phyloP scores from a whole-genome alignment of 2,113 vertebrate species.

The Cololabis saira region DNA sequence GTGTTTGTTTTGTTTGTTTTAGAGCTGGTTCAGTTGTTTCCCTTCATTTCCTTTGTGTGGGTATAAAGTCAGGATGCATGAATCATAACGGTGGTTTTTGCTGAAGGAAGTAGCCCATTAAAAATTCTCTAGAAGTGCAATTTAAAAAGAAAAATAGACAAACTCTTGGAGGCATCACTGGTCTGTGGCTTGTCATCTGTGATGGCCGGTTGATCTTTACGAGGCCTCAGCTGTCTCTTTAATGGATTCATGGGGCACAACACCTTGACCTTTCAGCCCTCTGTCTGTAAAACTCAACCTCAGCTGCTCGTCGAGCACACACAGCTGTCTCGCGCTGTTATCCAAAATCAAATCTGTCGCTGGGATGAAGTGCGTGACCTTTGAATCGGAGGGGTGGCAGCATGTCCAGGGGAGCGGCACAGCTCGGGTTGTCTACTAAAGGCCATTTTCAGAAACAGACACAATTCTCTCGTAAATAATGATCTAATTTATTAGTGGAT shows the following conservation, averaged over 20 bases:
- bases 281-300: conserved; percentile 30
- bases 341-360: conserved; percentile 11
- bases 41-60: too few species aligned
- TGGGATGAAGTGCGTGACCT: conserved; percentile 35
- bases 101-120: neutral
- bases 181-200: neutral
- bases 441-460: conserved; percentile 5
- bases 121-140: neutral
- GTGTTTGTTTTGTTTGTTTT: too few species aligned
- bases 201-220: conserved; percentile 23
- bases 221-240: conserved; percentile 24
- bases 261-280: conserved; percentile 27
- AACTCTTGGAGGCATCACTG: conserved; percentile 1
- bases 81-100: too few species aligned
- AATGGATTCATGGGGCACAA: neutral
- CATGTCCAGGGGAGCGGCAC: conserved; percentile 1
- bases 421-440: neutral
- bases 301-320: conserved; percentile 22
- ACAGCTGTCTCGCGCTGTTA: conserved; percentile 28
- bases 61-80: too few species aligned
- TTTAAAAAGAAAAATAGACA: neutral
- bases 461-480: neutral
- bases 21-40: too few species aligned
- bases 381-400: conserved; percentile 6
- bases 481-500: conserved; percentile 10